A percentile compares a stretch with the other conserved stretches of the same genome.
These are phyloP conservation scores for Spodoptera litura DNA, from an alignment of 1,140 invertebrate species.

Conservation along the genomic window DNA sequence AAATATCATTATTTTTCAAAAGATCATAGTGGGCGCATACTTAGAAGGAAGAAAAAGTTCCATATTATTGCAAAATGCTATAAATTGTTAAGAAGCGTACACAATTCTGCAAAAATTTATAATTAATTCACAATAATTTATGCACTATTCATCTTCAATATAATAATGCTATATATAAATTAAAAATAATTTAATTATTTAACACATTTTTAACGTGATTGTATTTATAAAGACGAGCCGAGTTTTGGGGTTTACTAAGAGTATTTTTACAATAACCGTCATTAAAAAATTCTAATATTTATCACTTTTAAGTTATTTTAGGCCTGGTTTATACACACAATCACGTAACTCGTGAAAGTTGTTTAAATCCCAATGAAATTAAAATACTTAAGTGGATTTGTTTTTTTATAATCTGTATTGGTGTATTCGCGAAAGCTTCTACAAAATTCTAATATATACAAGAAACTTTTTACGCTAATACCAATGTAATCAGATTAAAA, in stretches of 20 bases:
- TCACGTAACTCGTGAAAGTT: conserved; percentile 19
- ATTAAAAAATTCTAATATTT: conserved; percentile 15
- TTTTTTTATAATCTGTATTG: neutral
- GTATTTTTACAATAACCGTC: conserved; percentile 7
- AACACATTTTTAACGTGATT: conserved; percentile 22
- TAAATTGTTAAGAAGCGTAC: conserved; percentile 40
- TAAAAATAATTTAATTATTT: neutral
- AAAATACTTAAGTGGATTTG: conserved; percentile 11
- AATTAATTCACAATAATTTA: conserved; percentile 31
- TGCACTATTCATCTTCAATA: conserved; percentile 5
- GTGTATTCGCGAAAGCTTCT: neutral
- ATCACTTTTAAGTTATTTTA: conserved; percentile 30
- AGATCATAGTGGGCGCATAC: conserved; percentile 5
- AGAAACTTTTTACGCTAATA: neutral
- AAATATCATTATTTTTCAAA: neutral
- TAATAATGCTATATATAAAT: neutral
- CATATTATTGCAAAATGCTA: conserved; percentile 39
- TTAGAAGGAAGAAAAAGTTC: conserved; percentile 17
- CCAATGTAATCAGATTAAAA: neutral
- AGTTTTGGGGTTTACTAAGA: neutral
- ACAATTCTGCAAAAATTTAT: conserved; percentile 35
- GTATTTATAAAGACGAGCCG: conserved; percentile 23
- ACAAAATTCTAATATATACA: conserved; percentile 17
- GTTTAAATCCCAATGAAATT: neutral
- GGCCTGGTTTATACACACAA: conserved; percentile 27